phyloP scores from a whole-genome alignment of 1,140 invertebrate species.

The Archivesica marissinica region DNA sequence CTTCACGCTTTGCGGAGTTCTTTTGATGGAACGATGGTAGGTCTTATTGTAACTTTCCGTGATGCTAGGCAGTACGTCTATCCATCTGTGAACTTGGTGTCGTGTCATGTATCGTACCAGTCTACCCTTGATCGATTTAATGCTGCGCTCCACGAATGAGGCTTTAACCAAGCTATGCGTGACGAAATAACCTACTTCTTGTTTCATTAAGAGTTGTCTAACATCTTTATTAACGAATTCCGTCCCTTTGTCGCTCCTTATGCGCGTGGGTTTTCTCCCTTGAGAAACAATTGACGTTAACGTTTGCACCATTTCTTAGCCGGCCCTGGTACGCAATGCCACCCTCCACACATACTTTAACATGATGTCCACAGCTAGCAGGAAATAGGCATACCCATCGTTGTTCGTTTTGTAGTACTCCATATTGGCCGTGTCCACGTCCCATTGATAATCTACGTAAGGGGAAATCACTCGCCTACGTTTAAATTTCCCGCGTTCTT shows the following conservation, averaged over 20 bases:
- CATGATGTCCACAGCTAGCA: slow-evolving; percentile 47
- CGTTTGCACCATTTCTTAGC: slow-evolving; percentile 15
- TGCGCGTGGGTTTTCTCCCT: slow-evolving; percentile 19
- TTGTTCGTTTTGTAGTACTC: slow-evolving; percentile 41
- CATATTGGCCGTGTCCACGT: slow-evolving; percentile 57
- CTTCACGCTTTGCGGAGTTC: neutral
- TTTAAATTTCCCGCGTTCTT: slow-evolving; percentile 46
- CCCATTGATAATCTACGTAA: slow-evolving; percentile 63
- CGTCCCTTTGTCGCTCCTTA: slow-evolving; percentile 47
- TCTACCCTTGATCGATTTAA: slow-evolving; percentile 50
- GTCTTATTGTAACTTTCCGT: slow-evolving; percentile 56
- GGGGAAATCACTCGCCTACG: slow-evolving; percentile 44
- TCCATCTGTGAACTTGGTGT: neutral
- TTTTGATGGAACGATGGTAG: slow-evolving; percentile 51
- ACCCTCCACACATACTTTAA: slow-evolving; percentile 38
- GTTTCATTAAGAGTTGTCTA: neutral
- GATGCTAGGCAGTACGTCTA: slow-evolving; percentile 9
- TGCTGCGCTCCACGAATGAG: slow-evolving; percentile 45
- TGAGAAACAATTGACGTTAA: slow-evolving; percentile 10
- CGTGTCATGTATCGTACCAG: slow-evolving; percentile 41
- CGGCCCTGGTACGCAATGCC: slow-evolving; percentile 15
- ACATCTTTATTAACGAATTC: slow-evolving; percentile 39
- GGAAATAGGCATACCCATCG: slow-evolving; percentile 53
- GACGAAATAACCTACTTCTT: neutral
- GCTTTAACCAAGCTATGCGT: slow-evolving; percentile 23